phyloP scores from a whole-genome alignment of 2,113 vertebrate genomes.

The Ceyx margarethae region DNA sequence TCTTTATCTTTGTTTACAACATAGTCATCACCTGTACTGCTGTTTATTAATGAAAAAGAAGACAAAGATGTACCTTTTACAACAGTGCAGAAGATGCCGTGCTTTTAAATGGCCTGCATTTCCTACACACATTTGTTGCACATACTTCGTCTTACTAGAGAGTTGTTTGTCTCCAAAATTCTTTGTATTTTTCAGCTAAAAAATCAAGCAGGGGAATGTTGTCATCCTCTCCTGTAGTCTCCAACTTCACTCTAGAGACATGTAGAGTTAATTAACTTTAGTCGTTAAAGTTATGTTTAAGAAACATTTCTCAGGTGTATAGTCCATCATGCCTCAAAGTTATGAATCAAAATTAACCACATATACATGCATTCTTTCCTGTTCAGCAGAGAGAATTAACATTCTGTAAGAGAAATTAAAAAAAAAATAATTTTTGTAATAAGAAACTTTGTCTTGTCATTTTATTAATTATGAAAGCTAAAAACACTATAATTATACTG shows the following conservation, averaged over 20 bases:
- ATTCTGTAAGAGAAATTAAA: neutral
- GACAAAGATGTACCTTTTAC: neutral
- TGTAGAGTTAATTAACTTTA: neutral
- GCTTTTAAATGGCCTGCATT: neutral
- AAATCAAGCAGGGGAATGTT: neutral
- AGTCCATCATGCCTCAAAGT: neutral
- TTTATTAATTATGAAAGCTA: neutral
- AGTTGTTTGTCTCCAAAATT: neutral
- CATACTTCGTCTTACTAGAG: neutral
- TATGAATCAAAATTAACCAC: neutral
- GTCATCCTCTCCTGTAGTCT: neutral
- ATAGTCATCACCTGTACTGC: rapidly evolving
- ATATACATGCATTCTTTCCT: neutral
- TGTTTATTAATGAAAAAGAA: neutral
- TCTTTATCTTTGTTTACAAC: neutral
- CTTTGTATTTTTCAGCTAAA: neutral
- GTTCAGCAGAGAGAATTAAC: neutral
- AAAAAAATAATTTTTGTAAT: neutral
- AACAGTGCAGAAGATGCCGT: neutral
- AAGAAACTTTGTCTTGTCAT: neutral
- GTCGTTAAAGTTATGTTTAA: neutral
- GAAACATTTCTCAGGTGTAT: neutral
- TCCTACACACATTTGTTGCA: neutral
- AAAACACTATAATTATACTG: neutral
- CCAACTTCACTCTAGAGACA: neutral